phyloP scores from a whole-genome alignment of 1,140 invertebrate genomes.

The Atta cephalotes region DNA sequence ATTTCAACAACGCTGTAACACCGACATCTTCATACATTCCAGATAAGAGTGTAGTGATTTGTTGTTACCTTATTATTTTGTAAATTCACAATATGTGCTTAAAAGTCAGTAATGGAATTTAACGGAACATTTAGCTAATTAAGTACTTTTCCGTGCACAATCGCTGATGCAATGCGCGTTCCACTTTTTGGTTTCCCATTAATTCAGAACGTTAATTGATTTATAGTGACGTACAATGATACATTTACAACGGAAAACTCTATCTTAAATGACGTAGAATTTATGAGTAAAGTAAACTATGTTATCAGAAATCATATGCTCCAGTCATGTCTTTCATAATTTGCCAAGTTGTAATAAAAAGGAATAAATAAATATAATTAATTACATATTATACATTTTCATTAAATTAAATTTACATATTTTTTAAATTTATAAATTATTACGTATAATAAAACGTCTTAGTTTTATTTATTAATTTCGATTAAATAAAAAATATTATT shows the following conservation, averaged over 20 bases:
- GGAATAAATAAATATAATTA: conserved; percentile 6
- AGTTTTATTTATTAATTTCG: background rate
- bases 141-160: conserved; percentile 28
- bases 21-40: background rate
- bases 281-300: background rate
- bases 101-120: conserved; percentile 26
- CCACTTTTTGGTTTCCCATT: conserved; percentile 29
- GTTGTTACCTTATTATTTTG: background rate
- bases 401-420: background rate
- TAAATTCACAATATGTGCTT: background rate
- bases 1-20: too few relatives aligned
- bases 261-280: conserved; percentile 4
- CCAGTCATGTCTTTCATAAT: background rate
- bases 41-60: background rate
- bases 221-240: background rate
- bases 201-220: conserved; percentile 35
- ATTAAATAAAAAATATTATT: background rate
- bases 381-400: background rate
- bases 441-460: background rate
- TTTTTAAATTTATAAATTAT: background rate
- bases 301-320: conserved; percentile 26
- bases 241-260: background rate
- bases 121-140: conserved; percentile 11
- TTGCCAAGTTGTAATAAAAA: background rate
- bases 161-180: conserved; percentile 7